Evolutionary conservation across 2,113 vertebrate species (phyloP), one percentile per base, ranked within the genome.

Genomic region (Etia nguti): DNA sequence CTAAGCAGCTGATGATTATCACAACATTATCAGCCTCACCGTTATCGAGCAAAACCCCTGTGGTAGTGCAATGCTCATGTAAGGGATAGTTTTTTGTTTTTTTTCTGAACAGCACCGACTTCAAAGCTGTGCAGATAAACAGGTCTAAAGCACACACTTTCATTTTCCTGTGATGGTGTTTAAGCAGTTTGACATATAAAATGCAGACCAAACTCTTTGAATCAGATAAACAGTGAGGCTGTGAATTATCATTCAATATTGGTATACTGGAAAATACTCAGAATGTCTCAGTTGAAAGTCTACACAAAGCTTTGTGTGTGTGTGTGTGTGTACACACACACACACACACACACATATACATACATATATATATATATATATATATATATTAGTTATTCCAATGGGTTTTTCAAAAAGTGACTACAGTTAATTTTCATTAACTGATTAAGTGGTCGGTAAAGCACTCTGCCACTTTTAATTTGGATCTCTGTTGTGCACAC

Each of bases 1-100:
- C 55, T 56, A 18, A 79, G 80, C 62, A 54, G 59, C 46, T 90
- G 88, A 91, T 92, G 75, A 79, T 68, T 86, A 88, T 89, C 86
- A 6, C 68, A 10, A 59, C 12, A 59, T 87, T 65, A 87, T 43
- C 22, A 87, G 85, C 13, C 56, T 70, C 73, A 4, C 36, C 3
- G 9, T 79, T 86, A 89, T 88, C 84, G 34, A 29, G 83, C 22
- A 1, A 89, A 89, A 24, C 73, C 86, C 82, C 65, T 0, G 50
- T 4, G 57, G 82, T 5, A 54, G 56, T 16, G 62, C 81, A 2
- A 29, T 1, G 59, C 82, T 89, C 81, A 59, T 65, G 81, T 73
- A 4, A 79, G 56, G 82, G n/a, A 83, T 57, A 6, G 60, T 34
- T 22, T 75, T 52, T 75, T 43, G 6, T 26, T 46, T 73, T 16